Base-by-base conservation (phyloP, 1,140 invertebrate species). In the Wasmannia auropunctata region DNA sequence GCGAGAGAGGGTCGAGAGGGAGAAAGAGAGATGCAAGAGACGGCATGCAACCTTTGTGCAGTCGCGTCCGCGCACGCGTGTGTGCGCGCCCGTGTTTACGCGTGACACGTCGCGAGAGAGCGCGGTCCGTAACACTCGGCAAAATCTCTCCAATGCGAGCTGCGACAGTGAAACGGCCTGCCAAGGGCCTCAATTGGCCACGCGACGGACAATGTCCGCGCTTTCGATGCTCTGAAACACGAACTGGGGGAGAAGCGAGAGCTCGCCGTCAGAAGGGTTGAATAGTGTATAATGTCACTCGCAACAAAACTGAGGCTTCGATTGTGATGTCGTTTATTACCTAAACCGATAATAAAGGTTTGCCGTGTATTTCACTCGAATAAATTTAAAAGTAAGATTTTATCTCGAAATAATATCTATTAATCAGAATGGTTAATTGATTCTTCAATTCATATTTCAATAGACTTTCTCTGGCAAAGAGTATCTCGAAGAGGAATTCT, bases 91-190 rank as follows among this genome's bases (percentile, higher is more conserved):
- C 28, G 49, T 72, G 51, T 83, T 83, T 83, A 83, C 67, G 79
- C 51, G 67, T 83, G 67, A 83, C 79, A 83, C 62, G 19, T 83
- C 67, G 51, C 67, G 37, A 31, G 37, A 83, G 67, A 72, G 25
- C 37, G 19, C 2, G 22, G 54, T 40, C 8, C 37, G 70, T 34
- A 54, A 46, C 40, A 60, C 65, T 58, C 65, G 63, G 40, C 54
- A 74, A 72, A 58, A 72, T 83, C 67, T 74, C 67, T 58, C 51
- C 37, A 74, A 83, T 46, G 54, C 65, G 34, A 81, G 14, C 49
- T 25, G 51, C 49, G 76, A 65, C 62, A 40, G 65, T 83, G 79
- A 72, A 83, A 83, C 51, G 37, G 54, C 28, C 65, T 74, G 37
- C 37, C 79, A 60, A 83, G 79, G 51, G 28, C 19, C n/a, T 83